Evolutionary conservation across 2,888 invertebrate genomes (phyloP).

Genomic region (Synergus laeviventris): DNA sequence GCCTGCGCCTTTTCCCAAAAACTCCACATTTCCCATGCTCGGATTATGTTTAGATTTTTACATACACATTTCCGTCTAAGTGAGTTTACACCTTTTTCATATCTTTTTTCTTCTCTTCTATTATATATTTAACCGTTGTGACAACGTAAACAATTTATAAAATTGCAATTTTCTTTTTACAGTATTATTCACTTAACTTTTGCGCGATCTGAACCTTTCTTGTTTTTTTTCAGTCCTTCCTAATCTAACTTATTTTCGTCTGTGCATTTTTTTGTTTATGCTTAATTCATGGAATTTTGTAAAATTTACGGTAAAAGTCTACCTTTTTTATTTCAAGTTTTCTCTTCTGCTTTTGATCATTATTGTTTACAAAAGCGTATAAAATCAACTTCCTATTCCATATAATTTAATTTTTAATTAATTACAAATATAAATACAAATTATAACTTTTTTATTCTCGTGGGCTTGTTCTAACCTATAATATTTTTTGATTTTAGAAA

Average conservation of each 20-base stretch:
- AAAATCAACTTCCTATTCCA: not conserved
- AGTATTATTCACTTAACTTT: not conserved
- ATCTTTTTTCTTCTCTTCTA: not conserved
- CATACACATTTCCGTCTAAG: not conserved
- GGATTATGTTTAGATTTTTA: too few species aligned
- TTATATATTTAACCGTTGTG: not conserved
- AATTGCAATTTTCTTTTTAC: not conserved
- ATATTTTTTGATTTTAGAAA: not conserved
- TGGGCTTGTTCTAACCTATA: not conserved
- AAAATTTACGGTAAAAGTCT: not conserved
- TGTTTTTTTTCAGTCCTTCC: not conserved
- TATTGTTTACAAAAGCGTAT: not conserved
- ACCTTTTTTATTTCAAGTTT: not conserved
- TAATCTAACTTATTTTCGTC: not conserved
- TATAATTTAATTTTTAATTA: not conserved
- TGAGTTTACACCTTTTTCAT: not conserved
- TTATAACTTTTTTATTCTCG: not conserved
- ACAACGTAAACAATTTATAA: conserved; percentile 1
- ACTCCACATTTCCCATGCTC: not conserved
- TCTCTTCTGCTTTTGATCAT: not conserved
- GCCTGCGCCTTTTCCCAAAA: not conserved
- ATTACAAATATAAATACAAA: not conserved
- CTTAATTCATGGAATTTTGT: not conserved
- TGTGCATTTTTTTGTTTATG: not conserved
- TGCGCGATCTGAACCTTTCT: too few species aligned